Evolutionary conservation across 2,888 invertebrate genomes (phyloP), one percentile per base, ranked within the genome.

Genomic region (Phragmatobia fuliginosa): DNA sequence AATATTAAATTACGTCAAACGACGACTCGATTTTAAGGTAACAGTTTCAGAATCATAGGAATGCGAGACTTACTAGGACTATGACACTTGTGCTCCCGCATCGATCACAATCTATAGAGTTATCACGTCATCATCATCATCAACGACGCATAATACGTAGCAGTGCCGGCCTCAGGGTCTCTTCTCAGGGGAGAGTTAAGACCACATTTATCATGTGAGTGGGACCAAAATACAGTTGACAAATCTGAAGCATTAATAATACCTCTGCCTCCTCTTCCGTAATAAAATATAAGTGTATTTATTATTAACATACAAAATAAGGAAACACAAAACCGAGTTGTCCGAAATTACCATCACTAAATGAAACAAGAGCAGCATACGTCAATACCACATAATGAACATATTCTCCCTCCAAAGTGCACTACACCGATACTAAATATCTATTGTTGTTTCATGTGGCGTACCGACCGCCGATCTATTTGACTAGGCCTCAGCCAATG

Each of bases 401-500:
- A 59, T 45, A 16, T 16, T 49, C 16, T 33, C 56, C 18, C 10
- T 62, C 1, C 38, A 16, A 58, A 63, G 45, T 58, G 33, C 45
- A 28, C 56, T 45, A 59, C 33, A 66, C 28, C 41, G 49, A 72
- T 70, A 52, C 59, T 59, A 67, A 66, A 52, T 67, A 72, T 70
- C 59, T 70, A 69, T 64, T 69, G 71, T 71, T 62, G 77, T 77
- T 74, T 63, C 70, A 71, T 70, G 68, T 56, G 74, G 80, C 80
- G 74, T 70, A 71, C 74, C 66, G 67, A 68, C 60, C 63, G 67
- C 68, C 63, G 70, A 74, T 77, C 65, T 74, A 80, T 80, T 74
- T 75, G 78, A 62, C 70, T 76, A 79, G 68, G 68, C 36, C 70
- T 74, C 62, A 75, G 73, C 75, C 74, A 73, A 73, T 77, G 74